A percentile compares a stretch with the other conserved stretches of the same genome.
phyloP scores from a whole-genome alignment of 2,113 vertebrate species.

The Scatophagus argus region DNA sequence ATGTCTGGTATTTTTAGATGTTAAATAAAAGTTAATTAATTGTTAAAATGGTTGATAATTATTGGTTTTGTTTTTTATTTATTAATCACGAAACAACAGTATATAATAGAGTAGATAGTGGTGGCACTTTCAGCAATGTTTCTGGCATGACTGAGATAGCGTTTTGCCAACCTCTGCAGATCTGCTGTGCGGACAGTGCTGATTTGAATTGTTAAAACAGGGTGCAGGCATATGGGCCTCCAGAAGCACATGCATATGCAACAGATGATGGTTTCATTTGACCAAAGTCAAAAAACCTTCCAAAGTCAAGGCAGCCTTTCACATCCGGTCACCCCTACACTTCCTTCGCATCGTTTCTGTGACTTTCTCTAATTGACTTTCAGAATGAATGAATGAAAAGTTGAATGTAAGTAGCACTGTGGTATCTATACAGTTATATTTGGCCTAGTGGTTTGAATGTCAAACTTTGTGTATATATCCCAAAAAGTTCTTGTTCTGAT shows the following conservation, averaged over 20 bases:
- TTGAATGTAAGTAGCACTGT: too few relatives aligned
- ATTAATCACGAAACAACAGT: too few relatives aligned
- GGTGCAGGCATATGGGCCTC: conserved; percentile 74
- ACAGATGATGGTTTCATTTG: conserved; percentile 52
- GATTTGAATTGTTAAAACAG: conserved; percentile 82
- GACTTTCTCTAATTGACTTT: too few relatives aligned
- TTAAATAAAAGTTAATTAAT: background rate
- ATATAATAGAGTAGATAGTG: background rate
- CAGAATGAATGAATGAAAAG: too few relatives aligned
- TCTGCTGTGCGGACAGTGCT: conserved; percentile 57
- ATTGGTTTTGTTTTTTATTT: too few relatives aligned
- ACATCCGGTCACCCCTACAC: conserved; percentile 35
- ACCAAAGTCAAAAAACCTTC: conserved; percentile 54
- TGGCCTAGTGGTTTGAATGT: too few relatives aligned
- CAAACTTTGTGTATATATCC: too few relatives aligned
- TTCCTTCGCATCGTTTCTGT: conserved; percentile 1
- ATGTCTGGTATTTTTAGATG: background rate
- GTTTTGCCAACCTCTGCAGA: conserved; percentile 12
- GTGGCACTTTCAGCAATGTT: background rate
- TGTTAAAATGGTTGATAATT: background rate
- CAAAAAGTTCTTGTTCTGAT: too few relatives aligned
- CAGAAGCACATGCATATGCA: conserved; percentile 85
- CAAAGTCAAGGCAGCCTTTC: conserved; percentile 55
- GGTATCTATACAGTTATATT: too few relatives aligned
- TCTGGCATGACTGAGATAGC: background rate